Percentiles rank a stretch among this genome's conserved stretches.
Conservation (phyloP, 2,113 vertebrate species). For the Petrocephalus microphthalmus region DNA sequence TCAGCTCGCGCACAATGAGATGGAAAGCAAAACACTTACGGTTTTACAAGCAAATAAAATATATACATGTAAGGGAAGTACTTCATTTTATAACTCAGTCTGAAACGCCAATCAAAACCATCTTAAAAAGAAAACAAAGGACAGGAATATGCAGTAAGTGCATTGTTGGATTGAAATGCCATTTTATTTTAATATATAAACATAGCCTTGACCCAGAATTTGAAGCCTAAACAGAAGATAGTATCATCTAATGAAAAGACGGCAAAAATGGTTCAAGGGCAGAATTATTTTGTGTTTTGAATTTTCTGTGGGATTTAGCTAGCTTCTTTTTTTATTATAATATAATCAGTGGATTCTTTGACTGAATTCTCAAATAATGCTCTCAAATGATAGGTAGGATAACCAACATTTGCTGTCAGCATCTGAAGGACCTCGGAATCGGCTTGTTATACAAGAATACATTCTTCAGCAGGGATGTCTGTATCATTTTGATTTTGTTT, state of each 20-base stretch:
- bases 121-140: slow-evolving; percentile 12
- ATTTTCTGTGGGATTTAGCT: slow-evolving; percentile 66
- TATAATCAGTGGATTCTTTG: slow-evolving; percentile 63
- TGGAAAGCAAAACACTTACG: neutral
- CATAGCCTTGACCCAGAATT: slow-evolving; percentile 18
- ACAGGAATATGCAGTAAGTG: neutral
- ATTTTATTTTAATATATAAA: slow-evolving; percentile 24
- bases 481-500: neutral
- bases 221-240: slow-evolving; percentile 41
- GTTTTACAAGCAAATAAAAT: slow-evolving; percentile 9
- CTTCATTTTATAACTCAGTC: slow-evolving; percentile 6
- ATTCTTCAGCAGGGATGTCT: neutral
- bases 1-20: neutral
- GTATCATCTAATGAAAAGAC: slow-evolving; percentile 55
- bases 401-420: slow-evolving; percentile 46
- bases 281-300: slow-evolving; percentile 55
- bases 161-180: neutral
- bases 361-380: slow-evolving; percentile 61
- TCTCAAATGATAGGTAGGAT: slow-evolving; percentile 51
- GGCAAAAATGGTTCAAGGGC: slow-evolving; percentile 58
- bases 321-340: slow-evolving; percentile 64
- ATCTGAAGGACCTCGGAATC: slow-evolving; percentile 46
- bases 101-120: slow-evolving; percentile 13
- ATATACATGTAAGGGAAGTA: neutral
- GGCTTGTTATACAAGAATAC: neutral